Evolutionary conservation across 2,888 invertebrate species (phyloP).

Genomic region (Cheilosia vulpina): DNA sequence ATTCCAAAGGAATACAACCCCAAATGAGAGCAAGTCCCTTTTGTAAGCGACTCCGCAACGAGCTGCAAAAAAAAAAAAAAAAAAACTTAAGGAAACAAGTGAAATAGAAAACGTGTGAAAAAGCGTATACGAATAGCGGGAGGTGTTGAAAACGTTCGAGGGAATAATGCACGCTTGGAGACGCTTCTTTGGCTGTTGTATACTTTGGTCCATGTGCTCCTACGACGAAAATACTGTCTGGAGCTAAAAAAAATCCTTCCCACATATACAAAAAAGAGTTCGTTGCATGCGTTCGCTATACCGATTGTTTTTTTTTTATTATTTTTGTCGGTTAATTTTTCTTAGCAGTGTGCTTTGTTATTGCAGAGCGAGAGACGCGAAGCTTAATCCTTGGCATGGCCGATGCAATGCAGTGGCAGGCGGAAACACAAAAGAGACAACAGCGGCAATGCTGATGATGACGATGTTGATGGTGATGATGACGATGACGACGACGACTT

Average conservation of each 20-base stretch:
- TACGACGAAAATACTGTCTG: conserved; percentile 41
- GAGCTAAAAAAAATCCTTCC: conserved; percentile 31
- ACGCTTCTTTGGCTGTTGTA: conserved; percentile 16
- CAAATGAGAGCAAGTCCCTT: conserved; percentile 43
- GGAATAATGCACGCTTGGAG: conserved; percentile 54
- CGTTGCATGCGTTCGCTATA: conserved; percentile 46
- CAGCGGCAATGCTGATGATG: conserved; percentile 5
- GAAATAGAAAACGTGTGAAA: conserved; percentile 67
- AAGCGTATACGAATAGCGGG: conserved; percentile 50
- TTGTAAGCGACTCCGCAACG: conserved; percentile 38
- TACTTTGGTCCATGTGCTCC: conserved; percentile 18
- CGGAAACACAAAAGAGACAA: conserved; percentile 63
- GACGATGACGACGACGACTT: conserved; percentile 33
- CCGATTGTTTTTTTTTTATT: conserved; percentile 25
- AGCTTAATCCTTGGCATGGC: conserved; percentile 64
- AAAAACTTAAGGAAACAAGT: conserved; percentile 17
- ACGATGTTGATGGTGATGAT: background rate
- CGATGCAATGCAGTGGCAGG: conserved; percentile 43
- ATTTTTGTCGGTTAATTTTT: conserved; percentile 34
- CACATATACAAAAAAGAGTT: conserved; percentile 34
- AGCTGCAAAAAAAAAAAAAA: background rate
- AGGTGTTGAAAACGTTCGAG: conserved; percentile 51
- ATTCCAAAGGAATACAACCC: conserved; percentile 40
- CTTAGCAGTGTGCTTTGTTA: conserved; percentile 23
- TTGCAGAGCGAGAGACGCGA: conserved; percentile 49